Evolutionary conservation across 2,113 vertebrate species (phyloP).

Genomic region (Ailuropoda melanoleuca): DNA sequence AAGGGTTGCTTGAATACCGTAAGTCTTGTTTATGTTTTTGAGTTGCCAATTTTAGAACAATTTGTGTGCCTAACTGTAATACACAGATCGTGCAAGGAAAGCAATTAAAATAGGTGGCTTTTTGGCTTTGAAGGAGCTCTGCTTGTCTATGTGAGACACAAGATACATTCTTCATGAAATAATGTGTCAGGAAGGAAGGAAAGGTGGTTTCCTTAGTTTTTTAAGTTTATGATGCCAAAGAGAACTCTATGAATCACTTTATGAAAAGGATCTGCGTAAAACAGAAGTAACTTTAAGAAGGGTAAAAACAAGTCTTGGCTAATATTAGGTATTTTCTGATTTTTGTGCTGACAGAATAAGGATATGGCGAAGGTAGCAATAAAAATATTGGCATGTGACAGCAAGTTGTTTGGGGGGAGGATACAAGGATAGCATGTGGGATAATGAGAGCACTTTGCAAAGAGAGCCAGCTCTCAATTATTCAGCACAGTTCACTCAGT

Average conservation of each 20-base stretch:
- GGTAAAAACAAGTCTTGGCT: background rate
- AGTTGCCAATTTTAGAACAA: background rate
- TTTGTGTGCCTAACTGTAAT: background rate
- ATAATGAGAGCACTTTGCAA: background rate
- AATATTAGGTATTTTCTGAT: background rate
- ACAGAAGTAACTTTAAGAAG: background rate
- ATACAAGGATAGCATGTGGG: background rate
- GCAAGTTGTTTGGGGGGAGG: background rate
- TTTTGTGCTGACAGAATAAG: background rate
- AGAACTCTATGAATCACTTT: background rate
- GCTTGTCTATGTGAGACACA: background rate
- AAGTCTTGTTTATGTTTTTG: slow-evolving; percentile 41
- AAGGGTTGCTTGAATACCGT: background rate
- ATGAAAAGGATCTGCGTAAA: background rate
- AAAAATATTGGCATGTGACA: background rate
- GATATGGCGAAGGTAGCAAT: background rate
- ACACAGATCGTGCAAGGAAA: background rate
- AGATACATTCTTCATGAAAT: background rate
- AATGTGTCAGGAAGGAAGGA: background rate
- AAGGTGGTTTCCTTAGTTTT: background rate
- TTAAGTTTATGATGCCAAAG: background rate
- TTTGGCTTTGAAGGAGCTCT: background rate
- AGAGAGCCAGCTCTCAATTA: background rate
- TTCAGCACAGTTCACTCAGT: background rate
- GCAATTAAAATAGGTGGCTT: background rate